phyloP scores from a whole-genome alignment of 2,888 invertebrate species.

The Galerucella calmariensis region DNA sequence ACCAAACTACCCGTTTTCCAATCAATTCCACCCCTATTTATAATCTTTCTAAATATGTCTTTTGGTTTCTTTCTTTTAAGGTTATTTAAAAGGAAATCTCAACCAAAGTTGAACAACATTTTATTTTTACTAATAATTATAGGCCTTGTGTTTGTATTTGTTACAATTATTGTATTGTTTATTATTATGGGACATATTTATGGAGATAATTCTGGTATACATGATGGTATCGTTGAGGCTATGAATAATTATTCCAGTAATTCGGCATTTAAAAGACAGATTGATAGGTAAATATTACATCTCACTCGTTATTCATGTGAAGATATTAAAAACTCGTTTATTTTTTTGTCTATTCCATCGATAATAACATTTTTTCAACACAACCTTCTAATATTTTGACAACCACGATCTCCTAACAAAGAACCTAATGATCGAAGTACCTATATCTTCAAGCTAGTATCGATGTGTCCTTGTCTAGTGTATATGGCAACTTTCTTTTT shows the following conservation, averaged over 20 bases:
- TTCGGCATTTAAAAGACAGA: slow-evolving; percentile 67
- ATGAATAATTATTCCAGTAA: slow-evolving; percentile 71
- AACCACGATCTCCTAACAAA: too few relatives aligned
- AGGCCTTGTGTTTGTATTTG: slow-evolving; percentile 44
- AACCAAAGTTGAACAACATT: slow-evolving; percentile 49
- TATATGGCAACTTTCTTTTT: too few relatives aligned
- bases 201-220: slow-evolving; percentile 51
- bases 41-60: slow-evolving; percentile 51
- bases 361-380: too few relatives aligned
- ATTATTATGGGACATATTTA: slow-evolving; percentile 55
- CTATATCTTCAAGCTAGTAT: too few relatives aligned
- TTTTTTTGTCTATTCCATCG: too few relatives aligned
- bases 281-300: slow-evolving; percentile 63
- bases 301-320: background rate
- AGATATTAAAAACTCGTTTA: too few relatives aligned
- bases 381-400: too few relatives aligned
- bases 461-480: too few relatives aligned
- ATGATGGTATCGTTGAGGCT: slow-evolving; percentile 69
- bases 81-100: slow-evolving; percentile 49
- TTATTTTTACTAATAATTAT: slow-evolving; percentile 52
- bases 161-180: slow-evolving; percentile 51
- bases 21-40: slow-evolving; percentile 53
- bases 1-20: slow-evolving; percentile 53
- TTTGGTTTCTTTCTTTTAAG: slow-evolving; percentile 52
- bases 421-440: too few relatives aligned